phyloP scores from a whole-genome alignment of 1,140 invertebrate species.

The Hirudo medicinalis region DNA sequence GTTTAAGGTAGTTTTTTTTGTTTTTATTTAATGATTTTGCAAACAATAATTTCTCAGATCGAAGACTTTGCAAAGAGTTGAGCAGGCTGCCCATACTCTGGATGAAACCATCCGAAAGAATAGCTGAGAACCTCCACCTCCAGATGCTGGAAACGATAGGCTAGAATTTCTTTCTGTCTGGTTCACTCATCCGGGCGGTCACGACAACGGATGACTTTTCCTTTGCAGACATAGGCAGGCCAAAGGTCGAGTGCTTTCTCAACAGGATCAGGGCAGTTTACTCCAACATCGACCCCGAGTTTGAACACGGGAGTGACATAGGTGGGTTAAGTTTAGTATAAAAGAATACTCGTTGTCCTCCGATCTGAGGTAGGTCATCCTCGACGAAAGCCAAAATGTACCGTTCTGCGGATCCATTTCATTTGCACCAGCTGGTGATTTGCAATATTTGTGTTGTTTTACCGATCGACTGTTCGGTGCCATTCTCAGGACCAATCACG shows the following conservation, averaged over 20 bases:
- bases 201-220: conserved; percentile 27
- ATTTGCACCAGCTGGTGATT: too few species aligned
- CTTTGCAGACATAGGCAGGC: conserved; percentile 30
- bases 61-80: conserved; percentile 32
- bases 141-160: conserved; percentile 28
- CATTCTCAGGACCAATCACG: conserved; percentile 29
- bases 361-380: too few species aligned
- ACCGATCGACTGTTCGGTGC: background rate
- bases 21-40: too few species aligned
- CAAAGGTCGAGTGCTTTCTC: conserved; percentile 31
- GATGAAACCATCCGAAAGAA: conserved; percentile 31
- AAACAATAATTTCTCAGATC: conserved; percentile 25
- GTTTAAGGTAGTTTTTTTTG: too few species aligned
- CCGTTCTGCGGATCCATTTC: too few species aligned
- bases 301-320: conserved; percentile 29
- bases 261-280: conserved; percentile 33
- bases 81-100: conserved; percentile 32
- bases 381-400: too few species aligned
- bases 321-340: background rate
- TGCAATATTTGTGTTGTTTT: conserved; percentile 16
- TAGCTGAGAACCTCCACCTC: conserved; percentile 29
- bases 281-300: conserved; percentile 30
- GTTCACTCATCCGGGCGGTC: conserved; percentile 25
- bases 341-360: too few species aligned
- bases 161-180: conserved; percentile 14